Conservation (phyloP, 1,140 invertebrate genomes). For the Drosophila watanabei region DNA sequence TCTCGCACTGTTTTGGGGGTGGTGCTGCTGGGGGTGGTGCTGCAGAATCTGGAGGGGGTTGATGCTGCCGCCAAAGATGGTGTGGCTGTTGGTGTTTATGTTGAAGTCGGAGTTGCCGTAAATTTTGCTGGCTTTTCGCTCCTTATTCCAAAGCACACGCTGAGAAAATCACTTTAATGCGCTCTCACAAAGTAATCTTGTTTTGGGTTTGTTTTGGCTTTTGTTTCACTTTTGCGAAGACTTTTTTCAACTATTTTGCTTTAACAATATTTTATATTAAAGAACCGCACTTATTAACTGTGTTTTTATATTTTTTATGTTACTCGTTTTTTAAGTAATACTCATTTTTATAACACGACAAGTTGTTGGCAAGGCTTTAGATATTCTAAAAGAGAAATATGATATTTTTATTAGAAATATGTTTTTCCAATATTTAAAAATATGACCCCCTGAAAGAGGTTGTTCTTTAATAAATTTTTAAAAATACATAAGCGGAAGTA, state of each 20-base stretch:
- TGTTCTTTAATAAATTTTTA: too few relatives aligned
- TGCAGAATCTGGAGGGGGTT: conserved; percentile 47
- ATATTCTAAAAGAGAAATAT: conserved; percentile 29
- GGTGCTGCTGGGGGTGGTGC: conserved; percentile 44
- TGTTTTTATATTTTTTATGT: conserved; percentile 26
- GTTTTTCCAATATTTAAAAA: background rate
- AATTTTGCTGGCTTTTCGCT: conserved; percentile 73
- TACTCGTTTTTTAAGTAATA: conserved; percentile 38
- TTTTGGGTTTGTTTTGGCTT: conserved; percentile 25
- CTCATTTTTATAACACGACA: conserved; percentile 48
- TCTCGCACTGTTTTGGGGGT: conserved; percentile 59
- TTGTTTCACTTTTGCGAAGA: conserved; percentile 27
- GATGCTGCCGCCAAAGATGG: conserved; percentile 31
- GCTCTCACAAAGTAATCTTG: conserved; percentile 20
- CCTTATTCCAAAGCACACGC: conserved; percentile 44
- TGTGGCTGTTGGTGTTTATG: conserved; percentile 35
- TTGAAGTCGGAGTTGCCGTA: conserved; percentile 63
- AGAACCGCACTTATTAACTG: conserved; percentile 25
- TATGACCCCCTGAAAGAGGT: too few relatives aligned
- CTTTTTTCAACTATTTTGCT: conserved; percentile 18
- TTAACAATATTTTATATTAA: conserved; percentile 19
- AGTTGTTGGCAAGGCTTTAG: conserved; percentile 34
- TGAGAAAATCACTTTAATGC: conserved; percentile 38
- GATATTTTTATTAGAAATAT: conserved; percentile 1
- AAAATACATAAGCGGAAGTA: too few relatives aligned